Conservation (phyloP, 2,113 vertebrate species). For the Talpa occidentalis region DNA sequence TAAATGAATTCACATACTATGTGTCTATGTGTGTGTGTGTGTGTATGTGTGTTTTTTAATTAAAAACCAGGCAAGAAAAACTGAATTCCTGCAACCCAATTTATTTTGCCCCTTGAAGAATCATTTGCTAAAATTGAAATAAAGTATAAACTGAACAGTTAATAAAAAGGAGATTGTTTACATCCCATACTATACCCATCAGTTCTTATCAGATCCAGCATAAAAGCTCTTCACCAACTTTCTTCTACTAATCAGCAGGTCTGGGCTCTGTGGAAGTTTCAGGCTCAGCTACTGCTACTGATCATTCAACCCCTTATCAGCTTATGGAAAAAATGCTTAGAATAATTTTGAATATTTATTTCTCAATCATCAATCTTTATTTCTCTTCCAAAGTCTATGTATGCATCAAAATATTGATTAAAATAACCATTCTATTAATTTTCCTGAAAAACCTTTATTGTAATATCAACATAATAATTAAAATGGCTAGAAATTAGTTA, state of each 20-base stretch:
- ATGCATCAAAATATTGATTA: neutral
- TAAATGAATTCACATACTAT: neutral
- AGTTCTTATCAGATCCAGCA: neutral
- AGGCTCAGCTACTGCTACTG: neutral
- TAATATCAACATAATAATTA: neutral
- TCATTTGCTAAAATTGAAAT: neutral
- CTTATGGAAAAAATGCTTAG: neutral
- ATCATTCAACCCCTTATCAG: neutral
- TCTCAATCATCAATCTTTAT: neutral
- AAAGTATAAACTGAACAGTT: neutral
- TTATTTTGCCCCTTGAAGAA: neutral
- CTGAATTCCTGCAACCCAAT: neutral
- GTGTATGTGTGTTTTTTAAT: too few species aligned
- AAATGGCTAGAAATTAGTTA: neutral
- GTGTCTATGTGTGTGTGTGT: neutral
- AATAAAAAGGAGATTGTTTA: neutral
- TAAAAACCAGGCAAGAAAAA: neutral
- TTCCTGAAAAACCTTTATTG: neutral
- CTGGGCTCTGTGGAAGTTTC: neutral
- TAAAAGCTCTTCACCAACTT: neutral
- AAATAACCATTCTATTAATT: neutral
- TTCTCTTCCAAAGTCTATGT: neutral
- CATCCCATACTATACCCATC: neutral
- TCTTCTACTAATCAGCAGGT: fast-evolving
- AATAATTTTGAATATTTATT: neutral